These are phyloP conservation scores for Enhydra lutris DNA, from an alignment of 2,113 vertebrate genomes.

Conservation along the genomic window DNA sequence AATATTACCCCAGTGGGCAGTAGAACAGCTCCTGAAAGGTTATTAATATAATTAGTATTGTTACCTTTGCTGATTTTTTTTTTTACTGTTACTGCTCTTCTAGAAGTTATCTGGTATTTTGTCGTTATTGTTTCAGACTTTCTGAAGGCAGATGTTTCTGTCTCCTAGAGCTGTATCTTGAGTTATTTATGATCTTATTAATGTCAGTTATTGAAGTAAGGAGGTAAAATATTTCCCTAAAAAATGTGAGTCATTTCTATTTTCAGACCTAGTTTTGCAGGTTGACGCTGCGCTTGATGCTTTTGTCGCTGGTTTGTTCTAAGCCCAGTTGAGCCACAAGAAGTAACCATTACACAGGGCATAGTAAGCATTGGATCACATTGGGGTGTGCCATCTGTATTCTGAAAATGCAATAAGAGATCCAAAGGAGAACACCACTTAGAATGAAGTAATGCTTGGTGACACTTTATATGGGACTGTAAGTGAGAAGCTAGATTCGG, in stretches of 20 bases:
- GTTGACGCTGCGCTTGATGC: background rate
- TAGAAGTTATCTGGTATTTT: background rate
- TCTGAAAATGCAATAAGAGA: background rate
- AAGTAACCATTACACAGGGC: background rate
- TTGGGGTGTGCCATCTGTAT: too few species aligned
- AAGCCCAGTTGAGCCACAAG: background rate
- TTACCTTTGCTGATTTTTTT: background rate
- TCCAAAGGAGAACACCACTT: background rate
- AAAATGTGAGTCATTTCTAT: background rate
- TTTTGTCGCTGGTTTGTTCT: background rate
- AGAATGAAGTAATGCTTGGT: background rate
- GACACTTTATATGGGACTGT: background rate
- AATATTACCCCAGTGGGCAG: background rate
- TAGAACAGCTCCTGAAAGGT: background rate
- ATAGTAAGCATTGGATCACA: background rate
- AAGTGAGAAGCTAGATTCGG: background rate
- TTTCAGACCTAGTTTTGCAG: background rate
- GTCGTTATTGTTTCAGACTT: background rate
- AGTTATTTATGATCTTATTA: slow-evolving; percentile 4
- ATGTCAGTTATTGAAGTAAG: background rate
- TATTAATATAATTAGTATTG: background rate
- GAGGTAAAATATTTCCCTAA: background rate
- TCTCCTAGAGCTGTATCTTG: background rate
- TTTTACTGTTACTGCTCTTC: background rate
- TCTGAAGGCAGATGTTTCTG: background rate